Conservation (phyloP, 2,113 vertebrate genomes). For the Zosterops japonicus region DNA sequence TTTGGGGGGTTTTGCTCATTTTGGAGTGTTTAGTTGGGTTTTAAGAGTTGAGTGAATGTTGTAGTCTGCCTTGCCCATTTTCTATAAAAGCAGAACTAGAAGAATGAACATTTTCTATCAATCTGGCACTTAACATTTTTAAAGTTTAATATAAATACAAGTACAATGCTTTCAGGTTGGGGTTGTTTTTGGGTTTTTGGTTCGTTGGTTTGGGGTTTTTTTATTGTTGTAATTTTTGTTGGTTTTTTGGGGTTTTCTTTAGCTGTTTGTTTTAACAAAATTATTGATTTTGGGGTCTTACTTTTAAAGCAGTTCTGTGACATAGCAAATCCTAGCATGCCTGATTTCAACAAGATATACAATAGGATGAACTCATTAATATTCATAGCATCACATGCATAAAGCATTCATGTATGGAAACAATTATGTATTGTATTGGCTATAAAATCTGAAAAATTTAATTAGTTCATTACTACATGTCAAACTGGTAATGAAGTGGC, state of each 20-base stretch:
- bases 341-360: neutral
- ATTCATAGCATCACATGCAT: neutral
- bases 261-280: neutral
- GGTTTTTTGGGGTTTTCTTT: neutral
- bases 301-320: neutral
- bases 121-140: neutral
- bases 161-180: neutral
- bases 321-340: neutral
- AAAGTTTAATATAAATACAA: neutral
- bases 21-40: neutral
- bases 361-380: neutral
- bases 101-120: neutral
- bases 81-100: neutral
- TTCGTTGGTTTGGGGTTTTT: neutral
- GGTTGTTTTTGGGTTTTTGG: neutral
- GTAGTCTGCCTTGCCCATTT: neutral
- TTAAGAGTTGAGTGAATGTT: neutral
- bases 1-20: rapidly evolving
- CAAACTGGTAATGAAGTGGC: neutral
- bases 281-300: neutral
- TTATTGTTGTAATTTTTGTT: no score
- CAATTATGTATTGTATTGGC: neutral
- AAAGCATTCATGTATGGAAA: neutral
- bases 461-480: neutral
- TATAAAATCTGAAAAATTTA: neutral